Conservation (phyloP, 2,113 vertebrate species). For the Nerophis lumbriciformis region DNA sequence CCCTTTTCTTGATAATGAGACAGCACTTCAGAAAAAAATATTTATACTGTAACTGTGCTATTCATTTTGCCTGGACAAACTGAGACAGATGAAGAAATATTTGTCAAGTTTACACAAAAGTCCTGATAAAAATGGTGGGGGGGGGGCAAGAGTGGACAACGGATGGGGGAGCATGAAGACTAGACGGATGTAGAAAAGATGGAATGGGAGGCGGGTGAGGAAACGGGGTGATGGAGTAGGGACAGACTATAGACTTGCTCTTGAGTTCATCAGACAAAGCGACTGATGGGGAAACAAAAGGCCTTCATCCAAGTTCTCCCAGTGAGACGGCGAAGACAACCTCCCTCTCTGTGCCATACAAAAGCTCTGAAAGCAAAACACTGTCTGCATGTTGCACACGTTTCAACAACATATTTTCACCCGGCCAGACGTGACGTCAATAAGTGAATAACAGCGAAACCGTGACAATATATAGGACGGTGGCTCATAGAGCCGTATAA, state of each 20-base stretch:
- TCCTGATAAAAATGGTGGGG: conserved; percentile 10
- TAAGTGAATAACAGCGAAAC: conserved; percentile 43
- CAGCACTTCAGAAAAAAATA: too few species aligned
- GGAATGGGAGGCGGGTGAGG: not conserved
- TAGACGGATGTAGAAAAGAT: conserved; percentile 2
- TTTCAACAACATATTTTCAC: conserved; percentile 44
- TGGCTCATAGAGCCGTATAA: conserved; percentile 39
- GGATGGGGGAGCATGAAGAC: conserved; percentile 1
- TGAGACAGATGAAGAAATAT: too few species aligned
- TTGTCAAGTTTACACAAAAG: conserved; percentile 22
- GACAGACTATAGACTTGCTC: conserved; percentile 28
- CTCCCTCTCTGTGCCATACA: conserved; percentile 40
- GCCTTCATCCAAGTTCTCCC: conserved; percentile 57
- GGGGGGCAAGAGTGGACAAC: not conserved
- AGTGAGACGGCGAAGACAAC: conserved; percentile 41
- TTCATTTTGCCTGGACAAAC: too few species aligned
- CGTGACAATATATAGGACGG: conserved; percentile 47
- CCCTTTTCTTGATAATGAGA: too few species aligned
- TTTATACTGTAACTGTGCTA: too few species aligned
- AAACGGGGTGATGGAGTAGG: conserved; percentile 11
- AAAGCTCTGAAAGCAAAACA: conserved; percentile 44
- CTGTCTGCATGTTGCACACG: conserved; percentile 45
- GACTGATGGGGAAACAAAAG: conserved; percentile 55
- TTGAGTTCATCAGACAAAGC: conserved; percentile 53
- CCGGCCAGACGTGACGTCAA: conserved; percentile 56